Base-by-base conservation (phyloP, 2,797 vertebrate species). In the Picus viridis region DNA sequence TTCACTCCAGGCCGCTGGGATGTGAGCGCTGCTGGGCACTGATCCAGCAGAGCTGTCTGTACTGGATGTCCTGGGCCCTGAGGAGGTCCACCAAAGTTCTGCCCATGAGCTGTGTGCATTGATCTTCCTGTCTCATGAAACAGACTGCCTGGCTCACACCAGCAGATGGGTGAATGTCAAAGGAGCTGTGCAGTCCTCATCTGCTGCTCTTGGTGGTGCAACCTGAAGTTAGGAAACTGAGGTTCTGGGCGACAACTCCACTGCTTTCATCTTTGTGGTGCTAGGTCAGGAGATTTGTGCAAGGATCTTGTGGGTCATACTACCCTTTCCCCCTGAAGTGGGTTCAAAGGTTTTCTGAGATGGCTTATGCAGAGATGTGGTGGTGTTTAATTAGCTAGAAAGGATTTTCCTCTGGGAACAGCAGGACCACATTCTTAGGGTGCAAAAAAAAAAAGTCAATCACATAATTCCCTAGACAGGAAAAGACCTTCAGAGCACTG, bases 181-280 rank as follows among this genome's bases (percentile, higher is more conserved):
- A 88, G n/a, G 53, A 86, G 23, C 47, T 30, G 5, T 29, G 5
- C 17, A 51, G 22, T 43, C 57, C 26, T 92, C 49, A 16, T 39
- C 65, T 54, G 69, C 36, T 41, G 30, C 69, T 74, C 39, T 57
- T 29, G 16, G 26, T 86, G 67, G 9, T 2, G 3, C 56, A 92
- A 45, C 19, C 12, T 23, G n/a, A 32, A 47, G 24, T 13, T 41
- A 64, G 71, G 58, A 88, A 90, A 72, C 76, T n/a, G 41, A 90
- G 76, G 36, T n/a, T 74, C 65, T 83, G 69, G 30, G 45, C 30
- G 51, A 16, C 1, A 7, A n/a, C 19, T 62, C 18, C 0, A 0
- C 69, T n/a, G 45, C 2, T 2, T 39, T 17, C 0, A 0, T n/a
- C 23, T 39, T 3, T 3, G 16, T 62, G 70, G 49, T 3, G 16